Evolutionary conservation across 1,140 invertebrate species (phyloP).

Genomic region (Stratiolaelaps scimitus): DNA sequence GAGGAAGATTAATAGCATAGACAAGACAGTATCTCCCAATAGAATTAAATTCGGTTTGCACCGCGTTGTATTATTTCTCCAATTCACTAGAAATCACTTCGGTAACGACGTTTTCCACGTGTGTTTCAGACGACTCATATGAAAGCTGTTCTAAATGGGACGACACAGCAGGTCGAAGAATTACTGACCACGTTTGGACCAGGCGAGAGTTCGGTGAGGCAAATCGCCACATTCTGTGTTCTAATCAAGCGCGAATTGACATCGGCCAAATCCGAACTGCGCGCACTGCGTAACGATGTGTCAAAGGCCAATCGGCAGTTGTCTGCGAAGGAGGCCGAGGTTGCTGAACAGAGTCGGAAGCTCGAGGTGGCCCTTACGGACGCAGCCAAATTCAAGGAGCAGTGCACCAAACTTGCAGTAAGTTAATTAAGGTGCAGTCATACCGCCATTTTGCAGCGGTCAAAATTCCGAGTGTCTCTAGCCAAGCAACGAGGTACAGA

Average conservation of each 20-base stretch:
- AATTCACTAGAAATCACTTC: no score
- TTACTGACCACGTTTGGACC: background rate
- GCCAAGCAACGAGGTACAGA: no score
- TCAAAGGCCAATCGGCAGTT: background rate
- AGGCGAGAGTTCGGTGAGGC: background rate
- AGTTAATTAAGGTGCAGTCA: background rate
- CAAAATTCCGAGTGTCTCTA: no score
- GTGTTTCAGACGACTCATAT: background rate
- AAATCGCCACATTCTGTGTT: constrained; percentile 13
- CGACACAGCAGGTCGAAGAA: constrained; percentile 1
- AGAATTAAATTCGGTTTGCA: no score
- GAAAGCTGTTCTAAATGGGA: background rate
- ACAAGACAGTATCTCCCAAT: no score
- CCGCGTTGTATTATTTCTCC: no score
- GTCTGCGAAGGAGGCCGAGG: background rate
- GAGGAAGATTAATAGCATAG: no score
- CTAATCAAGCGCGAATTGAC: background rate
- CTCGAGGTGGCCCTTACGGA: background rate
- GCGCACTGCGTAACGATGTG: background rate
- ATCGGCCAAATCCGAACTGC: constrained; percentile 2
- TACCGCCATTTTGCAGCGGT: no score
- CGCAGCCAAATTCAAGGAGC: background rate
- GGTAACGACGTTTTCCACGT: background rate
- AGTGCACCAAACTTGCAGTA: constrained; percentile 7
- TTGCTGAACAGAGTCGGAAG: background rate